These are phyloP conservation scores for Caenorhabditis plicata DNA, from an alignment of 2,888 invertebrate species.

Conservation along the genomic window DNA sequence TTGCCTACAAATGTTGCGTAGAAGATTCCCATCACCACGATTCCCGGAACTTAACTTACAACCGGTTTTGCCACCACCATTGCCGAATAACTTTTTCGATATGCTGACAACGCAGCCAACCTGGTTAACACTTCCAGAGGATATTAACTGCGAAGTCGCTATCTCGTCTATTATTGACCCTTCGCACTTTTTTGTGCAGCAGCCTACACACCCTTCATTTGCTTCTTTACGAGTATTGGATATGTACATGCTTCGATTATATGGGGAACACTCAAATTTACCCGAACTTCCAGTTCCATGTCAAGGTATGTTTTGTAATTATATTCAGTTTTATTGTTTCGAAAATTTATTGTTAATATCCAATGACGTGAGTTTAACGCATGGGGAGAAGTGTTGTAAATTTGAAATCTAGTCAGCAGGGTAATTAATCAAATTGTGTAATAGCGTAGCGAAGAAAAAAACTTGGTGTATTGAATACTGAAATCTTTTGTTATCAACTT, in stretches of 20 bases:
- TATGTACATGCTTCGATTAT: conserved; percentile 78
- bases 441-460: no score
- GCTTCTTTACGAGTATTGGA: conserved; percentile 71
- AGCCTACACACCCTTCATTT: conserved; percentile 90
- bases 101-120: conserved; percentile 48
- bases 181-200: conserved; percentile 88
- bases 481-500: no score
- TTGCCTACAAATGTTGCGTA: conserved; percentile 59
- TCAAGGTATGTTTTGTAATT: conserved; percentile 72
- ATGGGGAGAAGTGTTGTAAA: no score
- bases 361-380: no score
- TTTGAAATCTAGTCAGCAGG: no score
- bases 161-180: conserved; percentile 84
- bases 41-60: conserved; percentile 65
- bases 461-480: no score
- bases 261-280: conserved; percentile 74
- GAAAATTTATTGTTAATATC: no score
- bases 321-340: background rate
- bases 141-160: conserved; percentile 87
- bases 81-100: conserved; percentile 42
- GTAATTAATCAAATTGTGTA: no score
- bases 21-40: conserved; percentile 62
- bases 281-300: conserved; percentile 81
- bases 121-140: conserved; percentile 77
- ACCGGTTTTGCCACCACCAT: conserved; percentile 63